phyloP scores from a whole-genome alignment of 1,140 invertebrate species.

The Archivesica marissinica region DNA sequence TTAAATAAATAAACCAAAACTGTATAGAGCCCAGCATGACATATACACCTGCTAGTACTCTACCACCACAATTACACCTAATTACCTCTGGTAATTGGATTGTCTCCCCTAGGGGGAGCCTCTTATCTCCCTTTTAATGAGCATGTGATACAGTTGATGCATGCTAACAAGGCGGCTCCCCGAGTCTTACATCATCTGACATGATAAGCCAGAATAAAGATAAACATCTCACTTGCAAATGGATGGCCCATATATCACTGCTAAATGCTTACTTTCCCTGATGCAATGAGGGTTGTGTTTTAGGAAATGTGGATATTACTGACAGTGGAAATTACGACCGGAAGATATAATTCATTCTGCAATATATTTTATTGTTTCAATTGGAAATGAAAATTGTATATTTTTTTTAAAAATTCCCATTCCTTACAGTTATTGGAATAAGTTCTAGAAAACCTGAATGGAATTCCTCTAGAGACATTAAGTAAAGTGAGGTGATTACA shows the following conservation, averaged over 20 bases:
- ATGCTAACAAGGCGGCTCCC: conserved; percentile 19
- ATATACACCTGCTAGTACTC: neutral
- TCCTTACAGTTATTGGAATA: too few relatives aligned
- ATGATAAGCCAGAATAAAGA: conserved; percentile 39
- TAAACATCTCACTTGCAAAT: conserved; percentile 14
- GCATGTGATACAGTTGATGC: conserved; percentile 5
- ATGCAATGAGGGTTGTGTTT: too few relatives aligned
- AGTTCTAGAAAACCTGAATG: too few relatives aligned
- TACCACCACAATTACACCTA: neutral
- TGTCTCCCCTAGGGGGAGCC: neutral
- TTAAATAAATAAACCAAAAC: too few relatives aligned
- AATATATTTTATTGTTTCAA: neutral
- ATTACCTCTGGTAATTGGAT: conserved; percentile 6
- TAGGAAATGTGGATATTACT: too few relatives aligned
- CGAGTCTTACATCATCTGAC: conserved; percentile 17
- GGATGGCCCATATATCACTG: conserved; percentile 29
- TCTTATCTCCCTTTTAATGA: conserved; percentile 26
- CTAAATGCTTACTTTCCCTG: neutral
- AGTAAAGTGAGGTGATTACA: too few relatives aligned
- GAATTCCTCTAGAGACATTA: too few relatives aligned
- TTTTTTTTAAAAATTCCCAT: too few relatives aligned
- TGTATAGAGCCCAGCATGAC: too few relatives aligned
- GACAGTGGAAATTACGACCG: too few relatives aligned
- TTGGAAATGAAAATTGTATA: neutral
- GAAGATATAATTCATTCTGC: neutral